Evolutionary conservation across 2,113 vertebrate species (phyloP).

Genomic region (Ahaetulla prasina): DNA sequence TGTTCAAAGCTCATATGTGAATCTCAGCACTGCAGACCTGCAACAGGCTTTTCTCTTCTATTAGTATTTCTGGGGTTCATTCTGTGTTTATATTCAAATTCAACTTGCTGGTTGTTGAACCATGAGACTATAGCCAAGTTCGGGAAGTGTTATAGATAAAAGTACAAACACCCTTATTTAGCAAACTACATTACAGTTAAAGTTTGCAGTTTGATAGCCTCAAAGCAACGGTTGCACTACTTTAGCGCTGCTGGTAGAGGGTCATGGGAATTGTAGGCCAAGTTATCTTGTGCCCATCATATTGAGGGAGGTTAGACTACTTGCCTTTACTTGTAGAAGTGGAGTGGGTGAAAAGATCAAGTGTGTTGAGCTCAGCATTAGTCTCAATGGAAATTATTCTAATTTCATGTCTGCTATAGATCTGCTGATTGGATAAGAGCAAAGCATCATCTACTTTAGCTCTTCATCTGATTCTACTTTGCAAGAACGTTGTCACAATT

Average conservation of each 20-base stretch:
- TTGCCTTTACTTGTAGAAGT: not conserved
- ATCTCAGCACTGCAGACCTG: too few relatives aligned
- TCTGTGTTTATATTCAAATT: not conserved
- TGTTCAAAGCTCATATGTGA: too few relatives aligned
- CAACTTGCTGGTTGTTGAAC: not conserved
- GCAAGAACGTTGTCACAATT: not conserved
- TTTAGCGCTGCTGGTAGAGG: not conserved
- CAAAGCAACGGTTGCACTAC: not conserved
- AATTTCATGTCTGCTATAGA: not conserved
- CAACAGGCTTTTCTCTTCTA: too few relatives aligned
- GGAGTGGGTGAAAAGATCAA: not conserved
- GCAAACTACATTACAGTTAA: not conserved
- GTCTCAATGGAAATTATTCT: not conserved
- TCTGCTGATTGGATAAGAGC: not conserved
- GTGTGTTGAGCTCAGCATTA: not conserved
- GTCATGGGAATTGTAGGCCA: not conserved
- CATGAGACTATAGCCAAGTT: not conserved
- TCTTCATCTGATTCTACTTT: not conserved
- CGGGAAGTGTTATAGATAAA: not conserved
- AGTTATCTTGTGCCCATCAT: not conserved
- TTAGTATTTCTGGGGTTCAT: not conserved
- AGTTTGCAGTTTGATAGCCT: not conserved
- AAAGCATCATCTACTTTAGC: not conserved
- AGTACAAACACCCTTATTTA: not conserved
- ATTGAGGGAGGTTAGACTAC: not conserved